Conservation (phyloP, 2,888 invertebrate genomes). For the Nomada fabriciana region DNA sequence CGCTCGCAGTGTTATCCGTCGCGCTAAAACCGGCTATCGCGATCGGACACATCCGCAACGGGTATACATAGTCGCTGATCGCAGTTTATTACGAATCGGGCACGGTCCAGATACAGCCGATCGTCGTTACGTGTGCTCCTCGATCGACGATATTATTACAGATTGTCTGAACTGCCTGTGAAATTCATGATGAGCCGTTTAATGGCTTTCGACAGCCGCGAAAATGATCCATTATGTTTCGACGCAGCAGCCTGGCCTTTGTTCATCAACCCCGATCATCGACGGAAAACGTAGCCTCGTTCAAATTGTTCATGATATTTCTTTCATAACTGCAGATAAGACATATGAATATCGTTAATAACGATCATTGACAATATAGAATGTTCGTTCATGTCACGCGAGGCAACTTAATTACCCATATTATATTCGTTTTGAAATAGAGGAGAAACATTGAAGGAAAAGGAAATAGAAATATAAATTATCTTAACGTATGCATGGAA, state of each 20-base stretch:
- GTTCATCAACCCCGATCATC: slow-evolving; percentile 11
- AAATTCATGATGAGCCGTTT: slow-evolving; percentile 81
- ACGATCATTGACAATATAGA: too few relatives aligned
- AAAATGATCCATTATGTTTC: slow-evolving; percentile 76
- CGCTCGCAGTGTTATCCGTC: slow-evolving; percentile 24
- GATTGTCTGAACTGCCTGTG: slow-evolving; percentile 78
- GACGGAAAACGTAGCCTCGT: background rate
- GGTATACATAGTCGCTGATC: slow-evolving; percentile 65
- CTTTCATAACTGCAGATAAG: background rate
- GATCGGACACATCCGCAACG: slow-evolving; percentile 44
- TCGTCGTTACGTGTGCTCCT: slow-evolving; percentile 57
- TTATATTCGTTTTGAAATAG: too few relatives aligned
- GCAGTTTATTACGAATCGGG: slow-evolving; percentile 74
- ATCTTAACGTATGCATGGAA: too few relatives aligned
- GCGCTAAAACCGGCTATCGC: slow-evolving; percentile 58
- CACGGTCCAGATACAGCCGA: slow-evolving; percentile 74
- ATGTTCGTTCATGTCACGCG: too few relatives aligned
- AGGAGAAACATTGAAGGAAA: too few relatives aligned
- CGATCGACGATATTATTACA: slow-evolving; percentile 79
- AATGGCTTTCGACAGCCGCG: slow-evolving; percentile 77
- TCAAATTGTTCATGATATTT: too few relatives aligned
- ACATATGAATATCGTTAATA: too few relatives aligned
- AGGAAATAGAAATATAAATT: too few relatives aligned
- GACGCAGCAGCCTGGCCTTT: slow-evolving; percentile 28
- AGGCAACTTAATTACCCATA: too few relatives aligned